These are phyloP conservation scores for Bos indicus DNA, from an alignment of 2,113 vertebrate genomes.

Conservation along the genomic window DNA sequence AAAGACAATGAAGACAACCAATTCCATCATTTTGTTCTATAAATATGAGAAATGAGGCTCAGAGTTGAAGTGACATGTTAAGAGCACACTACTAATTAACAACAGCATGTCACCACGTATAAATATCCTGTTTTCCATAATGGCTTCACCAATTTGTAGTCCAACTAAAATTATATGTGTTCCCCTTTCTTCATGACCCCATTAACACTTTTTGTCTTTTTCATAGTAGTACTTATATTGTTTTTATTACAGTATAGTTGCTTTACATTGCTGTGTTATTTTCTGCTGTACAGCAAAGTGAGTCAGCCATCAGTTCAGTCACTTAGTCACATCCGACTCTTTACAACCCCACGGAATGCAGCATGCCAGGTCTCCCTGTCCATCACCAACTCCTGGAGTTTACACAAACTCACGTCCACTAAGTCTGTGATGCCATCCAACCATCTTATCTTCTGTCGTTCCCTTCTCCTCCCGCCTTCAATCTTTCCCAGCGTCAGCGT, in stretches of 20 bases:
- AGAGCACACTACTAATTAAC: not conserved
- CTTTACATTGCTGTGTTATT: not conserved
- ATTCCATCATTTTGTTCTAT: not conserved
- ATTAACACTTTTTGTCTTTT: not conserved
- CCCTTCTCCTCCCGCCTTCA: not conserved
- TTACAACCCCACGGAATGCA: accelerated
- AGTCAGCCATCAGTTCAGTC: not conserved
- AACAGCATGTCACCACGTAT: not conserved
- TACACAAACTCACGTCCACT: not conserved
- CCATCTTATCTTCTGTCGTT: not conserved
- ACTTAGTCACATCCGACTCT: accelerated
- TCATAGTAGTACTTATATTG: not conserved
- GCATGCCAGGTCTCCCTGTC: not conserved
- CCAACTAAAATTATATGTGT: not conserved
- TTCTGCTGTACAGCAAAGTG: not conserved
- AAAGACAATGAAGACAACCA: not conserved
- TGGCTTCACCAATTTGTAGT: not conserved
- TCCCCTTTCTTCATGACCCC: not conserved
- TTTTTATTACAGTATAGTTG: not conserved
- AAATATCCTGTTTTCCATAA: not conserved
- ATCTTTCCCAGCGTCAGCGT: not conserved
- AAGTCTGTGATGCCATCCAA: not conserved
- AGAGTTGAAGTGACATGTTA: not conserved
- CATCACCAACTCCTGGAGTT: not conserved
- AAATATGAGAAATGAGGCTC: not conserved